Evolutionary conservation across 2,113 vertebrate species (phyloP).

Genomic region (Puntigrus tetrazona): DNA sequence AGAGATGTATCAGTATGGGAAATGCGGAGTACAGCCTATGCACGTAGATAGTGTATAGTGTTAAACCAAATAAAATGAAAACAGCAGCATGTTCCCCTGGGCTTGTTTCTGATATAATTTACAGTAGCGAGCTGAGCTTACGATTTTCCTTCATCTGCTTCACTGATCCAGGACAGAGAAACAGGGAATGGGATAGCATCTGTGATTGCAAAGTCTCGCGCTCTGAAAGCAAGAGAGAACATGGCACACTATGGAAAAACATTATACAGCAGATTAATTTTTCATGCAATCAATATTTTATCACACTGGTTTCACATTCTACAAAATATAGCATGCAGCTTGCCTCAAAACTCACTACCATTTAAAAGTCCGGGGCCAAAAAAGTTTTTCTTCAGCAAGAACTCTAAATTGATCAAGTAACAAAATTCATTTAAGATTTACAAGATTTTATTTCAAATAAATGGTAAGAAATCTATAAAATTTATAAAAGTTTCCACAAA

Average conservation of each 20-base stretch:
- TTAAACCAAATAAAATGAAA: neutral
- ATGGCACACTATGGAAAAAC: conserved; percentile 76
- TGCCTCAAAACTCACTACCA: neutral
- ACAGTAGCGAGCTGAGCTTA: conserved; percentile 56
- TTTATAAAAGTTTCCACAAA: too few species aligned
- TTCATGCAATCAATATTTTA: neutral
- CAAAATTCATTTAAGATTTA: neutral
- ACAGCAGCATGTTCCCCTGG: neutral
- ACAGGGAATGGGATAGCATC: conserved; percentile 80
- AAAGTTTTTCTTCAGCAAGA: neutral
- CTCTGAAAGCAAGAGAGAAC: conserved; percentile 83
- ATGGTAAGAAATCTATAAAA: too few species aligned
- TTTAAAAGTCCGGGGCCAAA: neutral
- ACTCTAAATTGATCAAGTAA: neutral
- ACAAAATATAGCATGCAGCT: neutral
- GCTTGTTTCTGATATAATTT: neutral
- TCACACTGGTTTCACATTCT: neutral
- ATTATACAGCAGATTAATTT: neutral
- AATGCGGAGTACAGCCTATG: neutral
- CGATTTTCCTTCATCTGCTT: conserved; percentile 79
- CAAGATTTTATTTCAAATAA: neutral
- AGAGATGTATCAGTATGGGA: neutral
- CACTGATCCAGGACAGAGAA: conserved; percentile 78
- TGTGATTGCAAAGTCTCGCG: conserved; percentile 81
- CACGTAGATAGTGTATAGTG: neutral